Evolutionary conservation across 2,797 vertebrate genomes (phyloP), one percentile per base, ranked within the genome.

Genomic region (Tamandua tetradactyla): DNA sequence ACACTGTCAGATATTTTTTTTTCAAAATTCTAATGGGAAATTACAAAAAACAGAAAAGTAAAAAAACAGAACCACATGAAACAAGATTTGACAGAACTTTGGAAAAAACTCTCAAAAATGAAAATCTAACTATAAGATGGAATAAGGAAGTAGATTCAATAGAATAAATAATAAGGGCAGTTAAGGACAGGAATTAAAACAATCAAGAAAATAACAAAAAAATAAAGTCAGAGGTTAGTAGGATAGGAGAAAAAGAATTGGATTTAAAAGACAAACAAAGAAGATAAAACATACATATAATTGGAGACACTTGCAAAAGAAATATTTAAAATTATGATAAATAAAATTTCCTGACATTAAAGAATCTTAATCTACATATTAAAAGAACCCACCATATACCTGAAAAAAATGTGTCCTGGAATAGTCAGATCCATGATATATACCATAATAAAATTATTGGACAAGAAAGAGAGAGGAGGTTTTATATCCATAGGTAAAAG

Each of bases 91-190:
- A 87, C 3, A 89, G 25, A 76, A 85, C 42, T 88, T 23, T 72
- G 32, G 17, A 68, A 44, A 44, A 11, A 52, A 49, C 11, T 86
- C 59, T 44, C 1, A 69, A 66, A 64, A 55, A 62, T 44, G 44
- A 94, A 94, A 80, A 49, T 49, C 35, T 72, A 92, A 78, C 61
- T 57, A 44, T 40, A 88, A 81, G 20, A 93, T 37, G 1, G 44
- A 35, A 42, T 61, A 83, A 85, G 15, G 13, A 17, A 49, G 79
- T 71, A 69, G 25, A 87, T 71, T 78, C 5, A 17, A 47, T 15
- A 75, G 23, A 86, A 92, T 61, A 69, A 37, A 61, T 35, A 89
- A 42, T 20, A 42, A 49, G 22, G 12, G 40, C 7, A 75, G 69
- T n/a, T 68, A 23, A 89, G 14, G 20, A 57, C 6, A 84, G 3